These are phyloP conservation scores for Stenodera caucasica DNA, from an alignment of 2,888 invertebrate species.

Conservation along the genomic window DNA sequence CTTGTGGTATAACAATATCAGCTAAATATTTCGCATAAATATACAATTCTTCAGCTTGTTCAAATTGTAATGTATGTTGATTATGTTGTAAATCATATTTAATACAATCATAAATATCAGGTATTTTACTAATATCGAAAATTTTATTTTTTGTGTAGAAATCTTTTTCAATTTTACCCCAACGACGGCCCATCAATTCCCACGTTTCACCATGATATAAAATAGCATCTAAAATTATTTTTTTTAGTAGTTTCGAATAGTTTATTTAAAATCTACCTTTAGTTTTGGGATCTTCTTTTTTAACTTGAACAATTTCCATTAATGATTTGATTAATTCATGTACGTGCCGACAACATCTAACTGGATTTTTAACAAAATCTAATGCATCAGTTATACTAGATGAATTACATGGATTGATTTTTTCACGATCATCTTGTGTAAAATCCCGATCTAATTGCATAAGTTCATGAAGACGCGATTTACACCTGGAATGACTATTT, in stretches of 20 bases:
- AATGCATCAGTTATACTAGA: slow-evolving; percentile 88
- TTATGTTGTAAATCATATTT: slow-evolving; percentile 99
- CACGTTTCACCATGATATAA: slow-evolving; percentile 98
- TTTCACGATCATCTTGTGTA: slow-evolving; percentile 77
- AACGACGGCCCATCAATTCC: slow-evolving; percentile 96
- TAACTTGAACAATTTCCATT: slow-evolving; percentile 79
- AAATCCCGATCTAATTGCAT: slow-evolving; percentile 91
- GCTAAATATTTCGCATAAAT: slow-evolving; percentile 96
- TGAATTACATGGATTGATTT: slow-evolving; percentile 91
- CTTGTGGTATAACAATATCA: slow-evolving; percentile 99
- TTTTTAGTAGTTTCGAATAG: neutral
- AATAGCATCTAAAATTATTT: slow-evolving; percentile 69
- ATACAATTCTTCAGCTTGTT: slow-evolving; percentile 89
- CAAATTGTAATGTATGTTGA: slow-evolving; percentile 90
- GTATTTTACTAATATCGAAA: slow-evolving; percentile 98
- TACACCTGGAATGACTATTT: slow-evolving; percentile 69
- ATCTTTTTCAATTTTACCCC: slow-evolving; percentile 98
- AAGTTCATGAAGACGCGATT: slow-evolving; percentile 89
- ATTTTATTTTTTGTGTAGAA: slow-evolving; percentile 90
- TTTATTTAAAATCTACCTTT: too few species aligned
- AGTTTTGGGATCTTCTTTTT: slow-evolving; percentile 86
- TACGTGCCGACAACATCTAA: slow-evolving; percentile 88
- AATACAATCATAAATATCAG: slow-evolving; percentile 99
- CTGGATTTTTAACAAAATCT: slow-evolving; percentile 95
- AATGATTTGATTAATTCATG: slow-evolving; percentile 84